Conservation (phyloP, 2,888 invertebrate genomes). For the Eupelmus urozonus region DNA sequence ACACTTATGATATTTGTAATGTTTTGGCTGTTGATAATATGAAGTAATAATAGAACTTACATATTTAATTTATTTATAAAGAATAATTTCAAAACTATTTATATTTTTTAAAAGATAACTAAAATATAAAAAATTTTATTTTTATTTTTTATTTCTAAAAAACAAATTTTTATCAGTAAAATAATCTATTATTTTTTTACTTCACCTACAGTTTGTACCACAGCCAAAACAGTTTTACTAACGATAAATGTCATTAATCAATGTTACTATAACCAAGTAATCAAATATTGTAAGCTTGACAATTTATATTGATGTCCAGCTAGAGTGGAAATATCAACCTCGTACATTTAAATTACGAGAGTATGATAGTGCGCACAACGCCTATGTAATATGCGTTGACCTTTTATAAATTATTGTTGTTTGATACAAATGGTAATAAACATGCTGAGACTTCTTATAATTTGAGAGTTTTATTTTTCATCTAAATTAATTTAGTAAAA, state of each 20-base stretch:
- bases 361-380: conserved; percentile 11
- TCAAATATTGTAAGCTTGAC: conserved; percentile 17
- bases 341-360: not conserved
- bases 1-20: conserved; percentile 8
- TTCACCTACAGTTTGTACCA: not conserved
- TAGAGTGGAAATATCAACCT: not conserved
- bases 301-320: conserved; percentile 4
- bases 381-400: conserved; percentile 32
- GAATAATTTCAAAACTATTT: not conserved
- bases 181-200: not conserved
- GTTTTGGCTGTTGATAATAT: not conserved
- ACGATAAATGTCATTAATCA: conserved; percentile 5
- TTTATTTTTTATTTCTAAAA: not conserved
- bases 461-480: no score
- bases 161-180: not conserved
- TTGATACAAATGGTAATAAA: conserved; percentile 29
- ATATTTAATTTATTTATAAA: not conserved
- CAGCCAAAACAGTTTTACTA: conserved; percentile 11
- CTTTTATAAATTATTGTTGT: conserved; percentile 22
- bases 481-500: no score
- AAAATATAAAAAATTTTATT: not conserved
- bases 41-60: not conserved
- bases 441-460: not conserved
- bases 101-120: not conserved
- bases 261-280: conserved; percentile 11